Evolutionary conservation across 2,888 invertebrate genomes (phyloP), one percentile per base, ranked within the genome.

Genomic region (Diarsia brunnea): DNA sequence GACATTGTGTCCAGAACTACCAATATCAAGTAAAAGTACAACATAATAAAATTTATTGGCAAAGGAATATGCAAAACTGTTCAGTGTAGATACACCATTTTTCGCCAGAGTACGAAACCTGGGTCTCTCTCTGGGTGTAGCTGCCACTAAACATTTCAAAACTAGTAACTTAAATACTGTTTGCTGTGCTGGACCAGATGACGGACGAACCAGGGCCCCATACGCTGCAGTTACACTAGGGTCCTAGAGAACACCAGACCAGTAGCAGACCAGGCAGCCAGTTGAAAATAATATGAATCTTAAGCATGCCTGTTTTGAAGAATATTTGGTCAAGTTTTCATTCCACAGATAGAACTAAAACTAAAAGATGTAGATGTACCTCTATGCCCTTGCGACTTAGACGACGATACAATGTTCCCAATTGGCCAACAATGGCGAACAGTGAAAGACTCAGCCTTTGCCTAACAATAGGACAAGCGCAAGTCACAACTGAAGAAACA

Each of bases 371-470:
- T 38, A n/a, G 63, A 63, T 1, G 16, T 19, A 16, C 38, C n/a
- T 65, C 31, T n/a, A 27, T 21, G 53, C 53, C 65, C 53, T 47
- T 60, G 14, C 38, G 49, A n/a, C 38, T 12, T 49, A 45, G 63
- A 51, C 47, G 10, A 79, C 66, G n/a, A 21, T 47, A 31, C 49
- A n/a, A n/a, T 67, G 76, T 24, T 19, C 78, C 38, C 83, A 78
- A 84, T 84, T 74, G 75, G 61, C 38, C 49, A 55, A 84, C 84
- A 81, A 81, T 73, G 55, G 66, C 55, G 58, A 69, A 27, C 69
- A 58, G 69, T 61, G 74, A 61, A 79, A 78, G 76, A 76, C 67
- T 78, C n/a, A 43, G 47, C 5, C 45, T 69, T 60, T 27, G 69
- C 27, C 16, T 69, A 72, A 84, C 81, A 84, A 82, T 84, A 53